Evolutionary conservation across 2,797 vertebrate genomes (phyloP).

Genomic region (Sebastes steindachneri): DNA sequence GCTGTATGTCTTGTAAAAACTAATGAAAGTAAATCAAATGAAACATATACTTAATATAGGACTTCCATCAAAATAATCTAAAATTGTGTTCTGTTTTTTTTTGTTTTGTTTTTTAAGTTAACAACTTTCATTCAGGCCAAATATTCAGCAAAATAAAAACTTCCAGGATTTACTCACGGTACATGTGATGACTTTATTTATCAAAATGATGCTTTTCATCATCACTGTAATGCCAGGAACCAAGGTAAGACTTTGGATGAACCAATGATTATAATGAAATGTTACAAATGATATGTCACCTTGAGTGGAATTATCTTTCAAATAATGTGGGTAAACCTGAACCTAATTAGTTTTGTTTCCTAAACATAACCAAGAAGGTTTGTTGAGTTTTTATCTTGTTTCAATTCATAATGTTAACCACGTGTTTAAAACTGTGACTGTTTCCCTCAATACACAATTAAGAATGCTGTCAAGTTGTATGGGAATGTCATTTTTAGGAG

Average conservation of each 20-base stretch:
- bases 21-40: background rate
- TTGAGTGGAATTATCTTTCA: background rate
- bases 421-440: too few relatives aligned
- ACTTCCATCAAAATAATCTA: background rate
- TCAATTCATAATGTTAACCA: too few relatives aligned
- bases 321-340: too few relatives aligned
- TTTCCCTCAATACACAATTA: too few relatives aligned
- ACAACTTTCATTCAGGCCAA: background rate
- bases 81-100: background rate
- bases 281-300: background rate
- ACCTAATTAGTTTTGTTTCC: too few relatives aligned
- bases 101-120: background rate
- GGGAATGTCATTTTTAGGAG: background rate
- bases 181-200: background rate
- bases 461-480: too few relatives aligned
- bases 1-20: background rate
- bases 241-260: background rate
- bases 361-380: too few relatives aligned
- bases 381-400: too few relatives aligned
- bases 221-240: background rate
- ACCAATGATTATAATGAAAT: background rate
- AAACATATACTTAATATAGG: background rate
- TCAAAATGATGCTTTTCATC: background rate
- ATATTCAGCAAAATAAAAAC: background rate
- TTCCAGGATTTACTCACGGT: background rate